A percentile compares a stretch with the other conserved stretches of the same genome.
These are phyloP conservation scores for Oxyura jamaicensis DNA, from an alignment of 2,113 vertebrate genomes.

Conservation along the genomic window DNA sequence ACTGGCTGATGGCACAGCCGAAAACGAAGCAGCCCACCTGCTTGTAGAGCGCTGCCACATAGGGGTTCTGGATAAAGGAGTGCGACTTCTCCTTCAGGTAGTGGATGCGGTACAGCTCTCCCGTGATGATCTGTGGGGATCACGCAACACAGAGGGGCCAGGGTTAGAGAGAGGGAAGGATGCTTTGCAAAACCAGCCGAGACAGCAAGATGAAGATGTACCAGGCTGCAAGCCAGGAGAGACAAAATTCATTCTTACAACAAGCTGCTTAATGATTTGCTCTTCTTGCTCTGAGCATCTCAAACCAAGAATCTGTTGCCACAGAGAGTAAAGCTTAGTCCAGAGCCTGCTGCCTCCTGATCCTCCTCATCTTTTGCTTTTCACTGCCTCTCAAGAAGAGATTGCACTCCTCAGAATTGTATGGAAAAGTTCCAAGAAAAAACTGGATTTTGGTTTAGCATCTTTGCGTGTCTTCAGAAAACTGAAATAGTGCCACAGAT, in stretches of 20 bases:
- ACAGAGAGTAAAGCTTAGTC: not conserved
- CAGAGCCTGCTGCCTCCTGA: accelerated
- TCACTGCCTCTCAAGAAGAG: not conserved
- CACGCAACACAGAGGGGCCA: not conserved
- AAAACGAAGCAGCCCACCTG: conserved; percentile 97
- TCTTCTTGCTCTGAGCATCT: not conserved
- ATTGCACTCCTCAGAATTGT: accelerated
- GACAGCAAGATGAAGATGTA: not conserved
- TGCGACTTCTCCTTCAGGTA: conserved; percentile 91
- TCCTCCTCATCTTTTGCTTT: not conserved
- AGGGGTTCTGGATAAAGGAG: conserved; percentile 93
- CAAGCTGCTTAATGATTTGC: not conserved
- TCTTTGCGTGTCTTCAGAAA: accelerated
- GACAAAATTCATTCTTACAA: not conserved
- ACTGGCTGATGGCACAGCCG: conserved; percentile 96
- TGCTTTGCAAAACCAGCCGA: not conserved
- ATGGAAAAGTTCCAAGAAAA: not conserved
- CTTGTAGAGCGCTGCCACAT: conserved; percentile 93
- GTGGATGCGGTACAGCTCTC: conserved; percentile 94
- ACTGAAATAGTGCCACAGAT: not conserved
- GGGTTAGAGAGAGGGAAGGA: not conserved
- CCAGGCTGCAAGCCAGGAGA: not conserved
- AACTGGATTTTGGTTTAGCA: not conserved
- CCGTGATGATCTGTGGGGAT: conserved; percentile 88
- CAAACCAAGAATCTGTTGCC: not conserved